Base-by-base conservation (phyloP, 2,888 invertebrate genomes). In the Odontocolon sp. region DNA sequence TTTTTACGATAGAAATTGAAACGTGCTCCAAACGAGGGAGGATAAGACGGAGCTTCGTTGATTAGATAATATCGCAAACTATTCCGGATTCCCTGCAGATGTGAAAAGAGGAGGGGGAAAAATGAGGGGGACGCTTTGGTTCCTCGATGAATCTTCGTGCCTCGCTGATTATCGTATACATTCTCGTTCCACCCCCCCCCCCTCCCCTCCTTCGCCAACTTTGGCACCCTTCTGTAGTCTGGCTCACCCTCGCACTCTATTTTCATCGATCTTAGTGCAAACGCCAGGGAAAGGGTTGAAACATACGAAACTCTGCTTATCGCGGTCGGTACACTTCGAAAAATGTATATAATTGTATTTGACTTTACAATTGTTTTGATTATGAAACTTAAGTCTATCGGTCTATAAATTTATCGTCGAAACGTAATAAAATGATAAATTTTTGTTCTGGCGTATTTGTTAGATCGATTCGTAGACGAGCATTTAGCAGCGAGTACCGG, bases 271-370 rank as follows among this genome's bases (percentile, higher is more conserved):
- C 69, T 75, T 52, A 56, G 33, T 40, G n/a, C n/a, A n/a, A n/a
- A 64, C 69, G 40, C 50, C 28, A 75, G 61, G 11, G 40, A 52
- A 70, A 75, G 64, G 59, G 64, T 52, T 40, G 45, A 9, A 45
- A 36, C 28, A 40, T 18, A 64, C 64, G 69, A 61, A 59, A 61
- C 36, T 47, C 56, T 38, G 66, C 45, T 76, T 70, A 76, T 66
- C 75, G 64, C 75, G 66, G 75, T 76, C 75, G 75, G 75, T 75
- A 75, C n/a, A n/a, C n/a, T n/a, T n/a, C n/a, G n/a, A n/a, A n/a
- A n/a, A n/a, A n/a, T n/a, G n/a, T n/a, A n/a, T n/a, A n/a, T n/a
- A n/a, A n/a, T n/a, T n/a, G n/a, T n/a, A n/a, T n/a, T n/a, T n/a
- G n/a, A n/a, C n/a, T n/a, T n/a, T n/a, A n/a, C n/a, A n/a, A n/a